Conservation (phyloP, 2,113 vertebrate species). For the Scortum barcoo region DNA sequence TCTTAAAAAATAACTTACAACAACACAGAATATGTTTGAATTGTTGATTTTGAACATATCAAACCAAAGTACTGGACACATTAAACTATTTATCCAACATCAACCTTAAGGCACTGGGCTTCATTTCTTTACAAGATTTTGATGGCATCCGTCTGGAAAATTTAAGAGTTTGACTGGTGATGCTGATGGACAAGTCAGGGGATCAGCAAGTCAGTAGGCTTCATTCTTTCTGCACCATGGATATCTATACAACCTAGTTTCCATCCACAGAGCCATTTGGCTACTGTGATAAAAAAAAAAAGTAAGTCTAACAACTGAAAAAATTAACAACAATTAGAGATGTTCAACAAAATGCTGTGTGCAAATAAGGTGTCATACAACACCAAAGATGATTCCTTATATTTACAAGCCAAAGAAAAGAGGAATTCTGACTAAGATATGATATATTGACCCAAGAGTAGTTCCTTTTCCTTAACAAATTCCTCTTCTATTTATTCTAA, state of each 20-base stretch:
- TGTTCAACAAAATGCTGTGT: not conserved
- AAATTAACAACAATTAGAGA: too few relatives aligned
- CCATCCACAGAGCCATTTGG: not conserved
- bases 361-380: not conserved
- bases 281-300: too few relatives aligned
- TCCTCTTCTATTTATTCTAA: not conserved
- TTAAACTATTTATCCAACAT: too few relatives aligned
- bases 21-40: too few relatives aligned
- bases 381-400: not conserved
- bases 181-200: not conserved
- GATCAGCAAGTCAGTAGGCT: not conserved
- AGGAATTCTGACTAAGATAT: not conserved
- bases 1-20: too few relatives aligned
- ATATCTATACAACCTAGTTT: not conserved
- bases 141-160: not conserved
- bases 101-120: too few relatives aligned
- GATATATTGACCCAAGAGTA: not conserved
- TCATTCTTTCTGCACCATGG: too few relatives aligned
- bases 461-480: not conserved
- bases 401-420: not conserved
- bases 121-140: not conserved
- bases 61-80: too few relatives aligned
- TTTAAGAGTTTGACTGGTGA: not conserved
- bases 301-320: too few relatives aligned
- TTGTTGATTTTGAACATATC: too few relatives aligned